Base-by-base conservation (phyloP, 2,113 vertebrate genomes). In the Nasalis larvatus region DNA sequence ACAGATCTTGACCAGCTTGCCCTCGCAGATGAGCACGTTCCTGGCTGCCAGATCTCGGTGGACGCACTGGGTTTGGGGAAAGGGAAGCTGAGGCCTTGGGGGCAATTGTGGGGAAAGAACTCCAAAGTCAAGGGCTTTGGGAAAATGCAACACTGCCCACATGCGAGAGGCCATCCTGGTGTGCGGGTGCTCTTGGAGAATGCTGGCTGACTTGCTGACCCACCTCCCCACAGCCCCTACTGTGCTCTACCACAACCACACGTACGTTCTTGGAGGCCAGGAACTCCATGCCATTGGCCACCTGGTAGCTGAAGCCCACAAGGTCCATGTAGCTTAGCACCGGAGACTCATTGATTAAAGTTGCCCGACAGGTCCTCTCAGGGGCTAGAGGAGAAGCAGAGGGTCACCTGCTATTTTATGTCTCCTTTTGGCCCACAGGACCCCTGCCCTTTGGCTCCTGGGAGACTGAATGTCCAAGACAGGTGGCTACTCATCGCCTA, bases 201-300 rank as follows among this genome's bases (percentile, higher is more conserved):
- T 73, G 99, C 99, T 71, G 37, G 63, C 40, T 25, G 3, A 18
- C 56, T 6, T 17, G 27, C 45, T 30, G 40, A 17, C 60, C 76
- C 71, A 20, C 58, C 30, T 69, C 35, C 69, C 77, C 69, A 37
- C 4, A 5, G 40, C 25, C 66, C 47, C 3, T 49, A 0, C 18
- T 49, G 80, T 56, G 13, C 37, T 73, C 77, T 20, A 49, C 0
- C 0, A 42, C 12, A 45, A 89, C 89, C 37, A 52, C 87, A 98
- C 99, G 0, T 99, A 99, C 99, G 0, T 99, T 99, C 99, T 99
- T 99, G 66, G 99, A 99, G 71, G 99, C 99, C 69, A 99, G 99
- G 98, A 99, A 99, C 95, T 99, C 99, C 99, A 99, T 99, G 96
- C 99, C 99, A 47, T 99, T 99, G 30, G 99, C 99, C 98, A 99